phyloP scores from a whole-genome alignment of 2,888 invertebrate species.

The Magallana nippona region DNA sequence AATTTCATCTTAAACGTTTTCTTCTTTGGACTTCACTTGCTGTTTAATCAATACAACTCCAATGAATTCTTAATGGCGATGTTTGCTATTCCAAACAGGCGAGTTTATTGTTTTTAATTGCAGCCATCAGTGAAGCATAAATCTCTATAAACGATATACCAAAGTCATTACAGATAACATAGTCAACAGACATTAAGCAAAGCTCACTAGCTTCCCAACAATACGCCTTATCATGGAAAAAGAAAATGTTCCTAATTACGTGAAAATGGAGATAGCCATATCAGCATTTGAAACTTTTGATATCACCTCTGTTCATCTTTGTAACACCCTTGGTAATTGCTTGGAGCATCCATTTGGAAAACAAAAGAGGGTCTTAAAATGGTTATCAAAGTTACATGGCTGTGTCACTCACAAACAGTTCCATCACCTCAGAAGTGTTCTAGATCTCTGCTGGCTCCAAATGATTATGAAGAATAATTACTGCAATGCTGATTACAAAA shows the following conservation, averaged over 20 bases:
- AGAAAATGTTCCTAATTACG: slow-evolving; percentile 20
- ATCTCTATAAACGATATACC: slow-evolving; percentile 16
- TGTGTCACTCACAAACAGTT: neutral
- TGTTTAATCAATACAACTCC: slow-evolving; percentile 1
- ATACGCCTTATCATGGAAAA: slow-evolving; percentile 11
- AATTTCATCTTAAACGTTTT: slow-evolving; percentile 21
- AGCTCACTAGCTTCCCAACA: slow-evolving; percentile 12
- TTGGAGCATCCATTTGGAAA: slow-evolving; percentile 13
- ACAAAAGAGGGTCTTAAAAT: slow-evolving; percentile 4
- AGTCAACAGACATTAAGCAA: neutral
- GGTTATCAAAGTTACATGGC: neutral
- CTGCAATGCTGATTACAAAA: neutral
- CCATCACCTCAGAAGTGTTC: neutral
- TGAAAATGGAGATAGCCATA: slow-evolving; percentile 29
- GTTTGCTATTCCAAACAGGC: neutral
- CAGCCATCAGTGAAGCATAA: slow-evolving; percentile 7
- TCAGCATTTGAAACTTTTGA: neutral
- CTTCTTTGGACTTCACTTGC: neutral
- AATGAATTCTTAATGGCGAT: slow-evolving; percentile 21
- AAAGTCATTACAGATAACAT: slow-evolving; percentile 11
- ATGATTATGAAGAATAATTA: slow-evolving; percentile 2
- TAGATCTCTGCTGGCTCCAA: neutral
- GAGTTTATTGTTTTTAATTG: slow-evolving; percentile 29
- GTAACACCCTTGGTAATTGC: slow-evolving; percentile 25
- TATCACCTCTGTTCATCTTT: slow-evolving; percentile 28